Evolutionary conservation across 2,113 vertebrate species (phyloP), one percentile per base, ranked within the genome.

Genomic region (Tragelaphus scriptus): DNA sequence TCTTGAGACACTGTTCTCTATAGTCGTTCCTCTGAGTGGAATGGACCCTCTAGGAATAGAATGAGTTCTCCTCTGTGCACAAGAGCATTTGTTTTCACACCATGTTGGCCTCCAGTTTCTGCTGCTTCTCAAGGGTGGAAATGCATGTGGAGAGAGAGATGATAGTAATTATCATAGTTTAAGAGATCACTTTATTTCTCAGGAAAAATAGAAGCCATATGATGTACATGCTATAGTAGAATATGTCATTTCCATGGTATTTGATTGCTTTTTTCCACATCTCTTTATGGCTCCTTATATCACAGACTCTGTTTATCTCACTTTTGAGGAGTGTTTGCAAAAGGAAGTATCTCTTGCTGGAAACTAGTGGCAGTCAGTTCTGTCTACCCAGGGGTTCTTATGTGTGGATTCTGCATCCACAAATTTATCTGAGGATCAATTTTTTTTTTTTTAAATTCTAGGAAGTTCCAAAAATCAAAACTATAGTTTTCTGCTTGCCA

Each of bases 121-220:
- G 96, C 90, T 0, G 12, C 95, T 97, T 98, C 91, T 97, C 93
- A 92, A 95, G 98, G 86, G 91, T 93, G 79, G 51, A 95, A 91
- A 94, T 97, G 96, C 95, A 94, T 96, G 94, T 85, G 92, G 95
- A 87, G 98, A 99, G 99, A 99, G 99, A 99, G 98, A 99, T 99
- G 98, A 99, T 90, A 88, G 98, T 99, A 99, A 99, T 99, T 99
- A 99, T 98, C 94, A 3, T 98, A 96, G 98, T 98, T 97, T 97
- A 97, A 98, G 98, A 98, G 98, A 96, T 97, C 97, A 95, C 98
- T 99, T 99, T 98, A 98, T 99, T 98, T 99, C 49, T n/a, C 96
- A 95, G 98, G 98, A 99, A 98, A 97, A 98, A 99, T 97, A 98
- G 85, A 94, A 97, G 95, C 96, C 97, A 96, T 98, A 89, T n/a